Evolutionary conservation across 2,888 invertebrate genomes (phyloP).

Genomic region (Philereme vetulata): DNA sequence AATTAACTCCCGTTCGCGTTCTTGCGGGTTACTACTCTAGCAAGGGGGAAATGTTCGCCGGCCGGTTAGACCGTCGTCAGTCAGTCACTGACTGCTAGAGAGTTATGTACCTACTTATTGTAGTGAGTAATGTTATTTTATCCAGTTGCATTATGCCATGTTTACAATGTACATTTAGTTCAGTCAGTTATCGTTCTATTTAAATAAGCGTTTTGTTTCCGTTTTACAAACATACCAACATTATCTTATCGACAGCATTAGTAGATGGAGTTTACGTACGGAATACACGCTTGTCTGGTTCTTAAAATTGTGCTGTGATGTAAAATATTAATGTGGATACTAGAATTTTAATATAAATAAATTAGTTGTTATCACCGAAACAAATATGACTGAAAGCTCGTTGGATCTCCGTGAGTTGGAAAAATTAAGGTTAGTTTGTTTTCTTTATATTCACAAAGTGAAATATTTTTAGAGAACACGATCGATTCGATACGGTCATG

Average conservation of each 20-base stretch:
- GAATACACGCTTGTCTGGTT: conserved; percentile 54
- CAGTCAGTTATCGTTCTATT: conserved; percentile 54
- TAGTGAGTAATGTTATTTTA: conserved; percentile 11
- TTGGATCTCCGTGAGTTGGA: conserved; percentile 68
- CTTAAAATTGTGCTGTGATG: conserved; percentile 54
- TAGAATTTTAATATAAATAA: too few relatives aligned
- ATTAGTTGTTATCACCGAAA: conserved; percentile 1
- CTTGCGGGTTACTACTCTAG: conserved; percentile 7
- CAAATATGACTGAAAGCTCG: conserved; percentile 64
- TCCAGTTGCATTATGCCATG: conserved; percentile 42
- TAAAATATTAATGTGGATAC: conserved; percentile 25
- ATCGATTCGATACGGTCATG: too few relatives aligned
- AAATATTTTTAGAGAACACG: not conserved
- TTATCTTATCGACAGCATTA: conserved; percentile 75
- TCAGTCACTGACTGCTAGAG: conserved; percentile 40
- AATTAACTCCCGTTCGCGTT: not conserved
- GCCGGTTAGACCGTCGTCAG: conserved; percentile 10
- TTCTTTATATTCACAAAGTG: not conserved
- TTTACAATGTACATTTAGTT: conserved; percentile 49
- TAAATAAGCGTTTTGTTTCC: conserved; percentile 60
- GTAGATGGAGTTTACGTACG: conserved; percentile 52
- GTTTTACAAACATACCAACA: conserved; percentile 60
- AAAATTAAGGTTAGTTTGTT: conserved; percentile 63
- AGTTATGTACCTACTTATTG: too few relatives aligned
- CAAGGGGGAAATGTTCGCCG: not conserved